Percentiles rank a stretch among this genome's conserved stretches.
These are phyloP conservation scores for Drosophila dunni DNA, from an alignment of 1,140 invertebrate species.

Conservation along the genomic window DNA sequence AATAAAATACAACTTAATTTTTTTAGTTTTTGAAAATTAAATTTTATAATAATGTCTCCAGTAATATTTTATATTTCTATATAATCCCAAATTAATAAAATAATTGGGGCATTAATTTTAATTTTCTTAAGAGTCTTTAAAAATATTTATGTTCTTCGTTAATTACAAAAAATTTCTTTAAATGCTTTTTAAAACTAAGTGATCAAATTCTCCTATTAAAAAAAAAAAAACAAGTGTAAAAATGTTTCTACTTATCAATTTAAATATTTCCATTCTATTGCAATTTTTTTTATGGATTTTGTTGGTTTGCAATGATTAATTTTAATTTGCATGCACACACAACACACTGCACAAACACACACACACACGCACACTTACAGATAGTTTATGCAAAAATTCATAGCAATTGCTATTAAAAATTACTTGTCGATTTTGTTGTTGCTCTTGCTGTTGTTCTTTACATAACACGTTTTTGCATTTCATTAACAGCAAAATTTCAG, in stretches of 20 bases:
- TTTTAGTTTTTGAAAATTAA: no score
- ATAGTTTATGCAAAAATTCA: constrained; percentile 40
- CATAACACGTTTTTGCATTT: constrained; percentile 77
- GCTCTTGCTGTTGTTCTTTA: constrained; percentile 49
- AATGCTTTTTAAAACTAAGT: no score
- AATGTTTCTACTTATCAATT: background rate
- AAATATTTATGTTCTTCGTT: no score
- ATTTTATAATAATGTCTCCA: no score
- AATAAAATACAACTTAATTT: no score
- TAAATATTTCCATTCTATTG: constrained; percentile 14
- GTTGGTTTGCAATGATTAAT: constrained; percentile 71
- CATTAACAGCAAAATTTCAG: constrained; percentile 66
- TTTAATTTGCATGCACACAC: constrained; percentile 65
- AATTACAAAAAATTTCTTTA: no score
- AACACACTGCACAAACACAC: background rate
- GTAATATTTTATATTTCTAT: no score
- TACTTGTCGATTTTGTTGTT: constrained; percentile 33
- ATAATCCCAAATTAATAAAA: no score
- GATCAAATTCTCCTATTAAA: no score
- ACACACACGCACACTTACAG: constrained; percentile 11
- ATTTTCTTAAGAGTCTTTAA: no score
- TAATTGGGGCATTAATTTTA: no score
- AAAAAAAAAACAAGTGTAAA: constrained; percentile 3
- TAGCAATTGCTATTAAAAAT: constrained; percentile 67
- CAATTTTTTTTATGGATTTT: constrained; percentile 59